Evolutionary conservation across 2,888 invertebrate genomes (phyloP).

Genomic region (Phengaris arion): DNA sequence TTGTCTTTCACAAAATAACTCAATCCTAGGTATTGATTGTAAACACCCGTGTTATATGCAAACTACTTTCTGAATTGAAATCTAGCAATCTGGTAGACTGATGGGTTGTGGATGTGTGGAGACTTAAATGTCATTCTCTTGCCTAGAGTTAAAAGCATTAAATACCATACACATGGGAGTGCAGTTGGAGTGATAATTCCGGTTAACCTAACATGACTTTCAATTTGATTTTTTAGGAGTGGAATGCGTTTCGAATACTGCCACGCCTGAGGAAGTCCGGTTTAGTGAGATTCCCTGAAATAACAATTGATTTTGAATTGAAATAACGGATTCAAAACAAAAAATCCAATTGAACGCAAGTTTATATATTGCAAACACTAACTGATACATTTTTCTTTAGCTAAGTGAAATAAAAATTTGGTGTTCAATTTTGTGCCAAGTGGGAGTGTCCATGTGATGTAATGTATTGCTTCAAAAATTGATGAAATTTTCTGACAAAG

Average conservation of each 20-base stretch:
- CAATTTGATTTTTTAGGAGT: background rate
- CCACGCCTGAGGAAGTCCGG: constrained; percentile 4
- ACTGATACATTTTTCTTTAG: background rate
- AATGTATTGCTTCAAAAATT: background rate
- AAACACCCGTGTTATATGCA: background rate
- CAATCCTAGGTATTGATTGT: background rate
- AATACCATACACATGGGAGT: too few species aligned
- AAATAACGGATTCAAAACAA: too few species aligned
- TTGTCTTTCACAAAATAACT: constrained; percentile 1
- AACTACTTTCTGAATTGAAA: background rate
- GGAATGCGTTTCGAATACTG: constrained; percentile 3
- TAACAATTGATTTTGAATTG: background rate
- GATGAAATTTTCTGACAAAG: background rate
- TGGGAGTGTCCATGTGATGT: too few species aligned
- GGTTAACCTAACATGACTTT: background rate
- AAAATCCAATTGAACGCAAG: too few species aligned
- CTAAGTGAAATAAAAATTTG: too few species aligned
- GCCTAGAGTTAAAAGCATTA: too few species aligned
- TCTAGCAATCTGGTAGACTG: background rate
- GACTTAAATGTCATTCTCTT: too few species aligned
- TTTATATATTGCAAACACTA: too few species aligned
- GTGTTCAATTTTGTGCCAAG: too few species aligned
- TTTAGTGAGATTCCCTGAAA: background rate
- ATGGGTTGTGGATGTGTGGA: background rate
- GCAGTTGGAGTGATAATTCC: too few species aligned